Percentiles rank a stretch among this genome's conserved stretches.
These are phyloP conservation scores for Hemibagrus guttatus DNA, from an alignment of 2,797 vertebrate genomes.

Conservation along the genomic window DNA sequence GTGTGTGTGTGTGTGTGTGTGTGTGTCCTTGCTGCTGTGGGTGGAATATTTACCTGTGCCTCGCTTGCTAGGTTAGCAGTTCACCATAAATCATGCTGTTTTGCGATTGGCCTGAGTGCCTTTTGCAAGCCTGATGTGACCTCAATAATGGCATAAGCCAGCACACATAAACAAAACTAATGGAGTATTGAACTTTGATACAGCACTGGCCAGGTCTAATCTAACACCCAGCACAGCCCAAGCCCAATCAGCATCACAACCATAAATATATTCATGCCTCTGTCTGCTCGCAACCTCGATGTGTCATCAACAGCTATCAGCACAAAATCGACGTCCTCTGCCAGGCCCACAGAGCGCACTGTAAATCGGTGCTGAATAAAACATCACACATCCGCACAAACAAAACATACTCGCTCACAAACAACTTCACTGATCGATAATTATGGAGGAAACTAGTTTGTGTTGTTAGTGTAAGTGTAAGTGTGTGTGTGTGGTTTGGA, in stretches of 20 bases:
- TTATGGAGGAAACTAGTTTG: slow-evolving; percentile 20
- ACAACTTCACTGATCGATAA: slow-evolving; percentile 50
- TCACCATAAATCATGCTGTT: slow-evolving; percentile 55
- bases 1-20: slow-evolving; percentile 24
- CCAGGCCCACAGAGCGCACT: slow-evolving; percentile 43
- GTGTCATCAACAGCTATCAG: slow-evolving; percentile 56
- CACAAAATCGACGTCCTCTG: slow-evolving; percentile 49
- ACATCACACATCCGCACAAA: slow-evolving; percentile 37
- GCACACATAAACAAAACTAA: slow-evolving; percentile 59
- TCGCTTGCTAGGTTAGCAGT: slow-evolving; percentile 43
- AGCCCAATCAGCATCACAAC: slow-evolving; percentile 42
- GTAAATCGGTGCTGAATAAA: slow-evolving; percentile 56
- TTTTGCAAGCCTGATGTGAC: slow-evolving; percentile 52
- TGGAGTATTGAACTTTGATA: slow-evolving; percentile 62
- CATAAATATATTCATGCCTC: slow-evolving; percentile 54
- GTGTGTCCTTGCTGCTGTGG: slow-evolving; percentile 36
- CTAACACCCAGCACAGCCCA: slow-evolving; percentile 43
- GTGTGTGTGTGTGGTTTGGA: neutral
- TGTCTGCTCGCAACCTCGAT: slow-evolving; percentile 19
- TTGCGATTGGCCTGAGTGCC: slow-evolving; percentile 57
- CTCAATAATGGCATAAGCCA: slow-evolving; percentile 53
- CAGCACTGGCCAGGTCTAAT: slow-evolving; percentile 53
- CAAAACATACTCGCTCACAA: slow-evolving; percentile 29
- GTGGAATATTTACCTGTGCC: slow-evolving; percentile 57
- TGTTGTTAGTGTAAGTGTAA: slow-evolving; percentile 3